Percentiles rank a stretch among this genome's conserved stretches.
These are phyloP conservation scores for Caenorhabditis remanei DNA, from an alignment of 1,140 invertebrate species.

Conservation along the genomic window DNA sequence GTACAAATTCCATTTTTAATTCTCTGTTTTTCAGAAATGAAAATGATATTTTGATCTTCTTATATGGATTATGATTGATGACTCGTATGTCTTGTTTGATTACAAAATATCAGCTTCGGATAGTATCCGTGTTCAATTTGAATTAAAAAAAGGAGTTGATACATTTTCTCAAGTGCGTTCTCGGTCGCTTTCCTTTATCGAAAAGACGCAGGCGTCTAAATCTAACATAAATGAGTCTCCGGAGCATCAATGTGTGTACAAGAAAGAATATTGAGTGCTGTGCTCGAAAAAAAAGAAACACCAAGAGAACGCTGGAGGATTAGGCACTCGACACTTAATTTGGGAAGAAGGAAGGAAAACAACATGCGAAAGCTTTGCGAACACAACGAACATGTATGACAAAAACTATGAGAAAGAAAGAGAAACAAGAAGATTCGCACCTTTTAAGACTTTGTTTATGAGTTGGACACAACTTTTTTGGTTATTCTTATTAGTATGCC, in stretches of 20 bases:
- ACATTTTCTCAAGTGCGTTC: not conserved
- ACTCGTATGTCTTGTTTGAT: not conserved
- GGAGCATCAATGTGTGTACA: not conserved
- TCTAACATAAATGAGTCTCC: conserved; percentile 28
- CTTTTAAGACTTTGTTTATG: conserved; percentile 13
- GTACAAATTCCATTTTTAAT: not conserved
- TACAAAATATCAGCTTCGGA: not conserved
- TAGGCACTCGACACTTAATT: conserved; percentile 48
- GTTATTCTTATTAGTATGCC: not conserved
- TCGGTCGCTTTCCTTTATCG: not conserved
- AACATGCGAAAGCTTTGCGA: not conserved
- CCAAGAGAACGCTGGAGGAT: conserved; percentile 5
- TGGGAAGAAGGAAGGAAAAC: conserved; percentile 9
- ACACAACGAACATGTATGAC: not conserved
- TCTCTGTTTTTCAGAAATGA: not conserved
- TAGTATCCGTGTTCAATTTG: too few species aligned
- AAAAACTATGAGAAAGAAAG: not conserved
- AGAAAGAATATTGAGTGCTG: conserved; percentile 32
- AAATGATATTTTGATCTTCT: not conserved
- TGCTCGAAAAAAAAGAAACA: conserved; percentile 45
- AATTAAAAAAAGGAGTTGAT: too few species aligned
- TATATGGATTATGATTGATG: not conserved
- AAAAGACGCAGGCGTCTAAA: not conserved
- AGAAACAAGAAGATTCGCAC: not conserved
- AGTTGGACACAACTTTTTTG: not conserved